Conservation (phyloP, 2,113 vertebrate species). For the Diadophis punctatus region DNA sequence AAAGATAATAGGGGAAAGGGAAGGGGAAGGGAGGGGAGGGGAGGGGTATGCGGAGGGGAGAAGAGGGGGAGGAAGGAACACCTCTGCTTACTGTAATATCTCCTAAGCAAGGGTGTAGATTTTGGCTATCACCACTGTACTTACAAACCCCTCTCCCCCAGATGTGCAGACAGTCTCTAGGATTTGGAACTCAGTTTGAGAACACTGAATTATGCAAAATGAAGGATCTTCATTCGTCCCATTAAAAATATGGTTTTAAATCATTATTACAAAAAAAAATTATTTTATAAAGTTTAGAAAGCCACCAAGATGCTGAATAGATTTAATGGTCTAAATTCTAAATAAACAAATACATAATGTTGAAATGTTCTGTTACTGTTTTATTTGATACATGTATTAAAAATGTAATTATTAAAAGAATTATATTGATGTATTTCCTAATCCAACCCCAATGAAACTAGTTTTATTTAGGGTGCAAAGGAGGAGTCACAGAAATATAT, state of each 20-base stretch:
- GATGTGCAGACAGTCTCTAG: not conserved
- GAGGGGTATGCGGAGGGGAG: fast-evolving
- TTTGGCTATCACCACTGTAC: not conserved
- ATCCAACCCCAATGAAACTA: not conserved
- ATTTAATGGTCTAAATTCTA: not conserved
- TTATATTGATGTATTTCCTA: not conserved
- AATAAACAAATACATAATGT: not conserved
- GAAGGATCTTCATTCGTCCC: not conserved
- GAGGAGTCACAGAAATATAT: not conserved
- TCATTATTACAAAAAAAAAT: not conserved
- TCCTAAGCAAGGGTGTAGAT: not conserved
- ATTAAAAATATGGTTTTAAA: not conserved
- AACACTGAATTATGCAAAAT: not conserved
- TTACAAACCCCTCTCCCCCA: not conserved
- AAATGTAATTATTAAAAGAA: not conserved
- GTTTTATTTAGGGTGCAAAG: not conserved
- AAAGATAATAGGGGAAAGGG: not conserved
- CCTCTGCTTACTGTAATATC: not conserved
- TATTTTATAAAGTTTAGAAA: not conserved
- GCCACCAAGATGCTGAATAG: not conserved
- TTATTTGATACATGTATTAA: not conserved
- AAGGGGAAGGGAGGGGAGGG: not conserved
- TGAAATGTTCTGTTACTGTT: not conserved
- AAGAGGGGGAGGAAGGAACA: not conserved
- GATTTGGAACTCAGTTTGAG: not conserved